Evolutionary conservation across 30 jellyfish, hydroid and myxozoan genomes (phyloP).

Genomic region (Pelagia noctiluca): DNA sequence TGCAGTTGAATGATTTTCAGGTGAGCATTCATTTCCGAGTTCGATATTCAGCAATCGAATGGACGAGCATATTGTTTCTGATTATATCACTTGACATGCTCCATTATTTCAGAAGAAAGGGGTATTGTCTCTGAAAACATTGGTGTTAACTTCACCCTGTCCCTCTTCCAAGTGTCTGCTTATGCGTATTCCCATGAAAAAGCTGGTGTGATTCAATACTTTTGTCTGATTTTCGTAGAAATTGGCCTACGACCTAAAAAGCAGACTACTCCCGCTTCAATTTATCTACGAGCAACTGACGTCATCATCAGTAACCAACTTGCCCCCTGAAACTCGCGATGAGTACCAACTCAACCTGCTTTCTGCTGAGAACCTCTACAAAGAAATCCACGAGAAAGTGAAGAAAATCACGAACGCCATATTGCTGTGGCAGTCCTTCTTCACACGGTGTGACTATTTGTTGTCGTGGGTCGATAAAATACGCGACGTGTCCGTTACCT

Average conservation of each 20-base stretch:
- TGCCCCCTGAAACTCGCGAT: constrained; percentile 43
- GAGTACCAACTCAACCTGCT: constrained; percentile 40
- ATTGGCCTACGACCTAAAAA: constrained; percentile 69
- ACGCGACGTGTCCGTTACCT: constrained; percentile 13
- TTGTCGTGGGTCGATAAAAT: constrained; percentile 75
- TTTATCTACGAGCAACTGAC: constrained; percentile 57
- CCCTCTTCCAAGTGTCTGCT: no score
- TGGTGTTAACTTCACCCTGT: no score
- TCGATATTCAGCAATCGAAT: no score
- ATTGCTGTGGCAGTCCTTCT: constrained; percentile 74
- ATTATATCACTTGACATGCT: not conserved
- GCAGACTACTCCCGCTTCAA: constrained; percentile 78
- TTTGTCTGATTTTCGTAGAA: constrained; percentile 46
- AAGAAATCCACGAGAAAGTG: constrained; percentile 38
- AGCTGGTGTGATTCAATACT: not conserved
- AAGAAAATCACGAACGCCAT: constrained; percentile 43
- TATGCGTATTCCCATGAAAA: no score
- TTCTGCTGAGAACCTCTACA: constrained; percentile 62
- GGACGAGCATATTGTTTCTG: not conserved
- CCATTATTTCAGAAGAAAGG: no score
- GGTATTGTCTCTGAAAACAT: no score
- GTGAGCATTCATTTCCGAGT: not conserved
- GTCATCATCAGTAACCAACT: not conserved
- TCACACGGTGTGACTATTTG: constrained; percentile 70
- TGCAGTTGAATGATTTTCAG: constrained; percentile 41